Evolutionary conservation across 2,888 invertebrate species (phyloP), one percentile per base, ranked within the genome.

Genomic region (Eucera pruinosa): DNA sequence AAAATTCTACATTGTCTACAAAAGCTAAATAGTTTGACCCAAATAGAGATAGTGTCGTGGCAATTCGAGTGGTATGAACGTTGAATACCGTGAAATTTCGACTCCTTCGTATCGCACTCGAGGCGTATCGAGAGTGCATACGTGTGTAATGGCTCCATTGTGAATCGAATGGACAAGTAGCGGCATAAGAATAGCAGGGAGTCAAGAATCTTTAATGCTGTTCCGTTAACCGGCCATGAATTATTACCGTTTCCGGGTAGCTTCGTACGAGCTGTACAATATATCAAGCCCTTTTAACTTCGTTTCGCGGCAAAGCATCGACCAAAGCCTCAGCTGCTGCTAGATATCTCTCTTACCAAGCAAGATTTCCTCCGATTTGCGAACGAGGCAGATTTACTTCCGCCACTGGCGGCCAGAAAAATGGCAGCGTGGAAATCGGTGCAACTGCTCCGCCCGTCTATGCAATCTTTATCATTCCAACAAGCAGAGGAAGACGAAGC

Each of bases 201-300:
- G 85, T 86, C 82, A 80, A 80, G 85, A 87, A 89, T 89, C 89
- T 87, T 89, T 86, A 89, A 88, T 88, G 86, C 85, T 71, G 81
- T 87, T 84, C 87, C 86, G 87, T 88, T 89, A 88, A 85, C 73
- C 67, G 80, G 78, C 54, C 85, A 83, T 89, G 87, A 89, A 83
- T 89, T 89, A 89, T 89, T 82, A 83, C 84, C 82, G 80, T 85
- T 89, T 88, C 87, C 87, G 85, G 83, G 83, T 87, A 81, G 80
- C 58, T 76, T 81, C 81, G 84, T 77, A 80, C 83, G 80, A 66
- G 75, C 60, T 72, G 72, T 71, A 81, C 83, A 78, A 86, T 87
- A 86, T 87, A 87, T 88, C 87, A 84, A 78, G 66, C 77, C 55
- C 78, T 80, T 83, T 86, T 84, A 85, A 84, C 82, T 86, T 72